Base-by-base conservation (phyloP, 1,140 invertebrate species). In the Drosophila insularis region DNA sequence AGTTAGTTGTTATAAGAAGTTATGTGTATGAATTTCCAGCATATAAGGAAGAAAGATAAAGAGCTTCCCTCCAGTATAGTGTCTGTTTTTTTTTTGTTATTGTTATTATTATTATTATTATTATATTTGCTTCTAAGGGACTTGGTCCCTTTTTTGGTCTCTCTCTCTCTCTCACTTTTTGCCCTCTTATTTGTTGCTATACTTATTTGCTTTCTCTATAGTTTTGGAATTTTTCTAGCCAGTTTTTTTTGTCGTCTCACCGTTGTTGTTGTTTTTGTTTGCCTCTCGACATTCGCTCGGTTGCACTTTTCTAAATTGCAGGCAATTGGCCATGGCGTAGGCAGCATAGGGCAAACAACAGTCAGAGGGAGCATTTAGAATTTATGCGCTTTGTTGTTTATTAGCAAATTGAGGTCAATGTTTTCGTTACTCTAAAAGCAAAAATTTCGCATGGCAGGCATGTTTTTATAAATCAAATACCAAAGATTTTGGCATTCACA, bases 301-400 rank as follows among this genome's bases (percentile, higher is more conserved):
- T 67, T 90, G 87, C 87, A 90, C 84, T 90, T 90, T 84, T 80
- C 81, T 90, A 85, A 84, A 90, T 90, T 90, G 89, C 89, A 90
- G 74, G 78, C 87, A 90, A 90, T 90, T 90, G 87, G 78, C 74
- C 89, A 74, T 90, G 82, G 71, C 74, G 63, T 78, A 74, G 76
- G 72, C 76, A 37, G 35, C 11, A 13, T 4, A 27, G 6, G 35
- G 32, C 32, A 74, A 72, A 69, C 72, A 37, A 11, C 35, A 37
- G 32, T 2, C 32, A 35, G 35, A 69, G 55, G 43, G 46, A 14
- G 68, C 67, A 46, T 31, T 50, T 50, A 67, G 68, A 82, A 89
- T 86, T 86, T 86, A 86, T 86, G 75, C 82, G 76, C 69, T 78
- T 65, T 79, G 84, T 82, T 86, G 79, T 86, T 86, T 86, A 86